Conservation (phyloP, 2,888 invertebrate genomes). For the Furcula furcula region DNA sequence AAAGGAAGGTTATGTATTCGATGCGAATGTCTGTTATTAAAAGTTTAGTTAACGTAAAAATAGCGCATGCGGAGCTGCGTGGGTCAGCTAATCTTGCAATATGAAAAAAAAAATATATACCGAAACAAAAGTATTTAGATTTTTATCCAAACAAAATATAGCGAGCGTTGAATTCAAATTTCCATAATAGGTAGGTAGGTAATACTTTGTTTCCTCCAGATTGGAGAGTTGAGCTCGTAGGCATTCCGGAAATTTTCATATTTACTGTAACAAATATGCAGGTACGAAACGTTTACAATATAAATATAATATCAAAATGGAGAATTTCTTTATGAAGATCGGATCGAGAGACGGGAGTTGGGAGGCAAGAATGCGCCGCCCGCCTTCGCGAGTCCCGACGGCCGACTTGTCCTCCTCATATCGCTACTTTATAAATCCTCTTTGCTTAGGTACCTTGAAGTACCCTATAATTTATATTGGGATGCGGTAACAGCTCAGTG, state of each 20-base stretch:
- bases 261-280: slow-evolving; percentile 82
- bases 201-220: slow-evolving; percentile 71
- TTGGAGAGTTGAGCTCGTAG: slow-evolving; percentile 62
- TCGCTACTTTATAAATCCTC: slow-evolving; percentile 56
- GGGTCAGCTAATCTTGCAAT: no score
- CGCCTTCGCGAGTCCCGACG: slow-evolving; percentile 50
- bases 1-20: no score
- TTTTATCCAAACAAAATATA: neutral
- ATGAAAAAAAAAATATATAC: neutral
- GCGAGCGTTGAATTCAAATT: slow-evolving; percentile 44
- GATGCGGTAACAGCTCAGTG: no score
- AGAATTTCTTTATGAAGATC: slow-evolving; percentile 82
- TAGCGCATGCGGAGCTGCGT: no score
- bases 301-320: slow-evolving; percentile 82
- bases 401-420: slow-evolving; percentile 41
- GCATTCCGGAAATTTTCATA: slow-evolving; percentile 81
- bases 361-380: slow-evolving; percentile 72
- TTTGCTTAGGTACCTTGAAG: slow-evolving; percentile 22
- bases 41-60: no score
- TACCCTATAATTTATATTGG: no score
- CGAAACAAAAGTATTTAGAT: neutral
- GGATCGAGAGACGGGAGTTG: slow-evolving; percentile 68
- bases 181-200: slow-evolving; percentile 69
- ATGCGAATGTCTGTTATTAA: no score
- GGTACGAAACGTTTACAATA: slow-evolving; percentile 80